phyloP scores from a whole-genome alignment of 92 coral and sea anemone species.

The Isaurus tuberculatus region DNA sequence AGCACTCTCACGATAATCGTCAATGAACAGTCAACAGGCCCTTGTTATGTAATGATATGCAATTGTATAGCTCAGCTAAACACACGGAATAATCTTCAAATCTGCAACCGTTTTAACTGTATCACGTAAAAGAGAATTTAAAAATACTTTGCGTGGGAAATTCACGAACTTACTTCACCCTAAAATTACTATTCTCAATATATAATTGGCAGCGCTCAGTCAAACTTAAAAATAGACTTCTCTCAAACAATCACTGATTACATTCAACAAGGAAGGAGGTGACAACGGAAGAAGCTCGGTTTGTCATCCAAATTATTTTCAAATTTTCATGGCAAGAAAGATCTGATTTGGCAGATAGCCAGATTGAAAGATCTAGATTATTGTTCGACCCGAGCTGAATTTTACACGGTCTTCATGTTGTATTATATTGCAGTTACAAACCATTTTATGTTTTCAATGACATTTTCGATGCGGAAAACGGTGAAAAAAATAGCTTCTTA shows the following conservation, averaged over 20 bases:
- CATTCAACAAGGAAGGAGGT: not conserved
- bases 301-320: not conserved
- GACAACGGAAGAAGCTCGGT: not conserved
- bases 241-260: not conserved
- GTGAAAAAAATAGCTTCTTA: not conserved
- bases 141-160: not conserved
- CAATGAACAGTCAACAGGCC: not conserved
- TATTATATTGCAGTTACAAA: constrained; percentile 23
- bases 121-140: not conserved
- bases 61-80: not conserved
- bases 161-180: no score
- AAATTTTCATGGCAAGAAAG: not conserved
- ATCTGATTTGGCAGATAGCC: not conserved
- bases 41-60: not conserved
- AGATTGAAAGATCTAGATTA: not conserved
- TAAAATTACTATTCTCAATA: no score
- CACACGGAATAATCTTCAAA: not conserved
- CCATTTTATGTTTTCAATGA: constrained; percentile 19
- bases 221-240: no score
- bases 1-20: not conserved
- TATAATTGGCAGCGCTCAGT: no score
- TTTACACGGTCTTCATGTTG: not conserved
- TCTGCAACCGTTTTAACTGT: not conserved
- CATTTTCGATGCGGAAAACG: not conserved
- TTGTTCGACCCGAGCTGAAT: not conserved